Base-by-base conservation (phyloP, 2,113 vertebrate genomes). In the Melanostigma gelatinosum region DNA sequence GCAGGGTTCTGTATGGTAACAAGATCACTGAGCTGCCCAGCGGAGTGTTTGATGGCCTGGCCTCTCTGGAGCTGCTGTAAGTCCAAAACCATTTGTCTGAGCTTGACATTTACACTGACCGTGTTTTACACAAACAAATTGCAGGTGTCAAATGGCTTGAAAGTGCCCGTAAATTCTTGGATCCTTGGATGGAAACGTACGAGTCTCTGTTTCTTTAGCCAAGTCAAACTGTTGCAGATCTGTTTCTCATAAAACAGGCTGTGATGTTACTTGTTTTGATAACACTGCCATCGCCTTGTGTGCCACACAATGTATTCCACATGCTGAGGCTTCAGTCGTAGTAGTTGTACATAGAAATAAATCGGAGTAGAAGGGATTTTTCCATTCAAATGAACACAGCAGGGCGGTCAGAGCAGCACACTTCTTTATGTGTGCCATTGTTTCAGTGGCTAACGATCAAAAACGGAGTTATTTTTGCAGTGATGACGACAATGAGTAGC, bases 1-100 rank as follows among this genome's bases (percentile, higher is more conserved):
- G 62, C 91, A 99, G 98, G 83, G 97, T 99, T 40, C 94, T 99
- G 77, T 99, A 99, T 0, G 98, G 98, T 38, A 99, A 99, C 91
- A 99, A 99, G 95, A 99, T 99, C 94, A 97, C 95, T 0, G 97
- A 99, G 87, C 95, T 99, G 58, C 98, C 98, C 48, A 93, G 88
- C 34, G 96, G 96, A 0, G 96, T 99, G 89, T 99, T 99, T 55
- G 96, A 97, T 38, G 98, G 97, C 61, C 95, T 99, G 81, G 94
- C 95, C 13, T 95, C 97, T 32, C 95, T 99, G 72, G 97, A 99
- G 92, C 95, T 99, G 81, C 94, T 99, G 98, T 99, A 93, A 98
- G 98, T 95, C 67, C 80, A 60, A 60, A 61, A 22, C 67, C 8
- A 7, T 38, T 38, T 38, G 38, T 40, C 38, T 10, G 38, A 40